Evolutionary conservation across 2,797 vertebrate genomes (phyloP).

Genomic region (Peromyscus melanophrys): DNA sequence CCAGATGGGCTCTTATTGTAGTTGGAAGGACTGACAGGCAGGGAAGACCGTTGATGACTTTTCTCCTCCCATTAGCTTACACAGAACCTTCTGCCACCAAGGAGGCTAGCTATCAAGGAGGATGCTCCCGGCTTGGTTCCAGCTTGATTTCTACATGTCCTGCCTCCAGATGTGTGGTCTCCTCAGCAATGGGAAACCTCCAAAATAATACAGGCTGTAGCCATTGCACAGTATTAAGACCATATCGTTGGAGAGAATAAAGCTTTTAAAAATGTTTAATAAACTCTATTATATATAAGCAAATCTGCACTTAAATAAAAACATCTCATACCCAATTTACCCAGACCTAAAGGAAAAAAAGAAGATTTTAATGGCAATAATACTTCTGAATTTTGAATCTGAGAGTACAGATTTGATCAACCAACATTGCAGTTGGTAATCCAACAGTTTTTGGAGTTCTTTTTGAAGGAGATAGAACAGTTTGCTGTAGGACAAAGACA

Average conservation of each 20-base stretch:
- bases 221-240: background rate
- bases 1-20: background rate
- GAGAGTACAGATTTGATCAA: background rate
- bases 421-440: conserved; percentile 17
- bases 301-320: background rate
- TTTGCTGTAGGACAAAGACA: conserved; percentile 62
- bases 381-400: conserved; percentile 45
- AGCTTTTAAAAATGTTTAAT: background rate
- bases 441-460: conserved; percentile 39
- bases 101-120: background rate
- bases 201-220: background rate
- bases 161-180: background rate
- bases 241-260: background rate
- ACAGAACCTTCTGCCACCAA: background rate
- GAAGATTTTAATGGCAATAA: conserved; percentile 57
- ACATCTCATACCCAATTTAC: background rate
- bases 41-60: background rate
- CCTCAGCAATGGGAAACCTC: background rate
- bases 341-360: background rate
- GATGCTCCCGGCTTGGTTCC: background rate
- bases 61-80: too few relatives aligned
- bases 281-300: background rate
- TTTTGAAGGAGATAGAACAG: conserved; percentile 42
- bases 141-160: background rate
- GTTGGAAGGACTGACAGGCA: background rate